Evolutionary conservation across 2,888 invertebrate species (phyloP).

Genomic region (Sesamia inferens): DNA sequence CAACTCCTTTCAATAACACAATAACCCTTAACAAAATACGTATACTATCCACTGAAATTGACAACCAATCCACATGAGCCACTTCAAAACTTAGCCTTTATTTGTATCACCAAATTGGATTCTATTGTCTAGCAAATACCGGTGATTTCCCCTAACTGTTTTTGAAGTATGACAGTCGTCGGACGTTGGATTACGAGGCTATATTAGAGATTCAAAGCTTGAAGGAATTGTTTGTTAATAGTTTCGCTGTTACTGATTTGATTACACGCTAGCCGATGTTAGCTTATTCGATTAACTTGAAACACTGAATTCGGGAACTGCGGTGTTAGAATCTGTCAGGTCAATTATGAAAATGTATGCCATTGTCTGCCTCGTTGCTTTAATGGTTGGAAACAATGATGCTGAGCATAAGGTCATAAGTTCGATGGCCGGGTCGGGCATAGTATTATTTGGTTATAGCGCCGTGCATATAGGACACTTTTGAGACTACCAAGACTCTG

Average conservation of each 20-base stretch:
- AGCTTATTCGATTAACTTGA: slow-evolving; percentile 21
- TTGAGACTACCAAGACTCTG: too few species aligned
- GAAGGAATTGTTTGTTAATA: slow-evolving; percentile 46
- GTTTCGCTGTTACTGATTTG: slow-evolving; percentile 28
- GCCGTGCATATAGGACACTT: too few species aligned
- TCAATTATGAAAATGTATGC: slow-evolving; percentile 1
- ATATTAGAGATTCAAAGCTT: slow-evolving; percentile 51
- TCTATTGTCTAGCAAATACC: slow-evolving; percentile 20
- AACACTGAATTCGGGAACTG: slow-evolving; percentile 2
- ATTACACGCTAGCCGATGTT: slow-evolving; percentile 22
- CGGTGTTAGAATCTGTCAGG: not conserved
- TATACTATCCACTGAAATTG: slow-evolving; percentile 27
- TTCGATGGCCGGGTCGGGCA: too few species aligned
- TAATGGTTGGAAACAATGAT: too few species aligned
- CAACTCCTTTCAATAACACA: not conserved
- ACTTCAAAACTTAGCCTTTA: slow-evolving; percentile 56
- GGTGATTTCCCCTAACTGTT: slow-evolving; percentile 36
- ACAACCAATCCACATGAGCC: slow-evolving; percentile 52
- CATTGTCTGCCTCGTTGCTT: not conserved
- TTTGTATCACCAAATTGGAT: slow-evolving; percentile 44
- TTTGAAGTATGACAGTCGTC: slow-evolving; percentile 65
- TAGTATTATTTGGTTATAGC: too few species aligned
- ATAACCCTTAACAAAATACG: slow-evolving; percentile 2
- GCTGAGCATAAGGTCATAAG: too few species aligned
- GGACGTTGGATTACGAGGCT: slow-evolving; percentile 57